These are phyloP conservation scores for Gulo gulo DNA, from an alignment of 2,113 vertebrate species.

Conservation along the genomic window DNA sequence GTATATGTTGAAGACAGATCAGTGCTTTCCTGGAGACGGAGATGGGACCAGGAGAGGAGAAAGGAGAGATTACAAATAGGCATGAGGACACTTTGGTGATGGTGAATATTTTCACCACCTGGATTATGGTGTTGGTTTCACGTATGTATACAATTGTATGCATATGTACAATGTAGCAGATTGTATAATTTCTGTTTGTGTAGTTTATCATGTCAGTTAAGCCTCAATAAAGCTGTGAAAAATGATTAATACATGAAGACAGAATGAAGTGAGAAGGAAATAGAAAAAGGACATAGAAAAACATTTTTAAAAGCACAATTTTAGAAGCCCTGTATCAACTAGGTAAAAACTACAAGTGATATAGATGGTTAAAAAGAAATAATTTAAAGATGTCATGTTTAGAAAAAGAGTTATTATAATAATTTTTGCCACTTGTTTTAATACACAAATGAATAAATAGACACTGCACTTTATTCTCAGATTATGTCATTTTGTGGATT, in stretches of 20 bases:
- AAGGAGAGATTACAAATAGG: rapidly evolving
- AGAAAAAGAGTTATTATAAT: neutral
- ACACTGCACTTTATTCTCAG: neutral
- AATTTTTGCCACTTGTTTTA: neutral
- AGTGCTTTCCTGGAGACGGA: neutral
- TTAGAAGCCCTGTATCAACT: neutral
- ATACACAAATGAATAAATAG: neutral
- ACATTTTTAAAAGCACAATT: neutral
- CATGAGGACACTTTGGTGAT: rapidly evolving
- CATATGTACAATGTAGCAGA: neutral
- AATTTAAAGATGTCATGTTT: neutral
- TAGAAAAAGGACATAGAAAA: neutral
- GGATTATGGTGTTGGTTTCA: neutral
- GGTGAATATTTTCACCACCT: neutral
- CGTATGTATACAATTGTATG: neutral
- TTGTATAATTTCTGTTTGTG: neutral
- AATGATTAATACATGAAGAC: neutral
- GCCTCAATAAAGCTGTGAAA: neutral
- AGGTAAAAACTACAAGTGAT: neutral
- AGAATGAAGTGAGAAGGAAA: neutral
- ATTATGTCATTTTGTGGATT: neutral
- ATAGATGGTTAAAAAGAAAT: neutral
- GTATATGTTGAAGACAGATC: neutral
- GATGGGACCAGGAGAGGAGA: no score
- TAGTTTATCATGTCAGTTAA: neutral